Evolutionary conservation across 2,888 invertebrate species (phyloP).

Genomic region (Coelopa pilipes): DNA sequence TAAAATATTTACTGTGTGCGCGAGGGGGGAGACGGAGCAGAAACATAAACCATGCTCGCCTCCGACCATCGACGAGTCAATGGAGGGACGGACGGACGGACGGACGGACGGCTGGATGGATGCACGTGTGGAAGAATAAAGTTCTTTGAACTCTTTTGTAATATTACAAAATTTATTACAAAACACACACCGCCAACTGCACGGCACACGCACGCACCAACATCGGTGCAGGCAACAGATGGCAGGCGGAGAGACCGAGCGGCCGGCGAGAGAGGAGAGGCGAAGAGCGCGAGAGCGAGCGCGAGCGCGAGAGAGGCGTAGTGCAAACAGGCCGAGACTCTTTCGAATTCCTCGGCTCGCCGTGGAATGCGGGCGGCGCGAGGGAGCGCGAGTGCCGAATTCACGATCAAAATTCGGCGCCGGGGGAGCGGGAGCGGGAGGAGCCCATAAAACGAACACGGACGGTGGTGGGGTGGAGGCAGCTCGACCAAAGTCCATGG

Average conservation of each 20-base stretch:
- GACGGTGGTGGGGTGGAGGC: too few species aligned
- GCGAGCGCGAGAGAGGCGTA: background rate
- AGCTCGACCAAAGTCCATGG: too few species aligned
- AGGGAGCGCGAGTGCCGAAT: too few species aligned
- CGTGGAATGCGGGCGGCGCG: too few species aligned
- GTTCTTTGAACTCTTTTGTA: slow-evolving; percentile 52
- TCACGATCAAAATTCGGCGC: too few species aligned
- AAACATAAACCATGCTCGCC: too few species aligned
- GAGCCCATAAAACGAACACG: too few species aligned
- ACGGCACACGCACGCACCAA: slow-evolving; percentile 24
- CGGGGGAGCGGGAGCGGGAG: too few species aligned
- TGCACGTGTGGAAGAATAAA: slow-evolving; percentile 47
- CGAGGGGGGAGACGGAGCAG: background rate
- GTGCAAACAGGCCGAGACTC: background rate
- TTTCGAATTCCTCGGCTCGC: background rate
- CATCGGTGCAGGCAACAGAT: slow-evolving; percentile 8
- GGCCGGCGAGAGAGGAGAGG: background rate
- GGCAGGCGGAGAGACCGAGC: slow-evolving; percentile 2
- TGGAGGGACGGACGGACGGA: too few species aligned
- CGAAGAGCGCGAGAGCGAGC: background rate
- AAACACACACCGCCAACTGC: slow-evolving; percentile 32
- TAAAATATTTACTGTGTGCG: background rate
- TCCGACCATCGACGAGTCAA: too few species aligned
- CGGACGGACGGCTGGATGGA: slow-evolving; percentile 1
- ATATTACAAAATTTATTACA: slow-evolving; percentile 41